Conservation (phyloP, 1,140 invertebrate genomes). For the Zaprionus nigranus region DNA sequence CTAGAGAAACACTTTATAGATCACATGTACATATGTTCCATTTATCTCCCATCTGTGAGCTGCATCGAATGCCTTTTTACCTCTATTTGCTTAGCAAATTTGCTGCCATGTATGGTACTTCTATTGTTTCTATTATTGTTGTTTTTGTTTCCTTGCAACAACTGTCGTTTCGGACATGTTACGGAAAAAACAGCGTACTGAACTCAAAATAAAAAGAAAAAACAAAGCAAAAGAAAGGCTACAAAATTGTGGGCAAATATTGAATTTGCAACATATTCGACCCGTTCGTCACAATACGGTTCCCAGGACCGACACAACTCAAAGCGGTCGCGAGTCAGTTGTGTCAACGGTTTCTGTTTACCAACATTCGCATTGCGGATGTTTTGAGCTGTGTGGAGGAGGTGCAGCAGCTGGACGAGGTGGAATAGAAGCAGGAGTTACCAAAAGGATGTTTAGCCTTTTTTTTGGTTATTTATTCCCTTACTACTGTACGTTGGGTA, state of each 20-base stretch:
- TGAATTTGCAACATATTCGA: slow-evolving; percentile 84
- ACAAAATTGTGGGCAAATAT: slow-evolving; percentile 84
- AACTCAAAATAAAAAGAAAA: slow-evolving; percentile 20
- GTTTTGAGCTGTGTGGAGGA: background rate
- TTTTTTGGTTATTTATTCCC: background rate
- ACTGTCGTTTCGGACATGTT: slow-evolving; percentile 56
- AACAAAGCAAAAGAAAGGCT: slow-evolving; percentile 57
- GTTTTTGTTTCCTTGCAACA: slow-evolving; percentile 68
- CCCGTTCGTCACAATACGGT: slow-evolving; percentile 69
- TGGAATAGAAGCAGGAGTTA: slow-evolving; percentile 15
- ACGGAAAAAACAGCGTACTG: slow-evolving; percentile 34
- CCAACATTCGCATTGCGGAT: slow-evolving; percentile 59
- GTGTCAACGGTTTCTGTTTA: slow-evolving; percentile 80
- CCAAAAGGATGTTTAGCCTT: slow-evolving; percentile 44
- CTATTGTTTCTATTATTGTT: slow-evolving; percentile 47
- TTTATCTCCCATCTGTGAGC: slow-evolving; percentile 37
- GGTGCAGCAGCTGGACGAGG: background rate
- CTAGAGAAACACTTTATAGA: background rate
- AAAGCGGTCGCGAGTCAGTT: slow-evolving; percentile 66
- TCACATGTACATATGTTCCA: background rate
- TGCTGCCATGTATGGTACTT: slow-evolving; percentile 32
- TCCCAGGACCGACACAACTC: slow-evolving; percentile 23
- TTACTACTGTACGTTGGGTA: background rate
- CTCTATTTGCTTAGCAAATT: slow-evolving; percentile 71
- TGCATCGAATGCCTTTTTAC: slow-evolving; percentile 76